phyloP scores from a whole-genome alignment of 2,888 invertebrate genomes.

The Papilio demoleus region DNA sequence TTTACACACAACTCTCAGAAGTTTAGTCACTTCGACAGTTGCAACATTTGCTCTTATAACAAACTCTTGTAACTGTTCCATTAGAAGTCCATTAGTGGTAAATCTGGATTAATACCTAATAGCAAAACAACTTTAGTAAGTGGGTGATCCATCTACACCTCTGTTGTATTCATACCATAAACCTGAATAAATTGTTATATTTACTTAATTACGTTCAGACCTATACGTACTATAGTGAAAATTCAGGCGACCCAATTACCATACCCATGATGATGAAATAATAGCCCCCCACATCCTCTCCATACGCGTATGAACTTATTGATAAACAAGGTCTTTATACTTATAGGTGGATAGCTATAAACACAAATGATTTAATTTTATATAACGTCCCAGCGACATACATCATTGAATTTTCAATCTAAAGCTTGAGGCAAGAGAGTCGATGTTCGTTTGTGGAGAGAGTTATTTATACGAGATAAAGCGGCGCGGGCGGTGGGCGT shows the following conservation, averaged over 20 bases:
- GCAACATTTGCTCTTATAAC: neutral
- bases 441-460: conserved; percentile 52
- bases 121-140: too few relatives aligned
- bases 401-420: conserved; percentile 48
- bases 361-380: conserved; percentile 74
- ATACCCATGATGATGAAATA: conserved; percentile 37
- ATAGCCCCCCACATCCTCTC: conserved; percentile 40
- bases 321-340: conserved; percentile 72
- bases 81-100: neutral
- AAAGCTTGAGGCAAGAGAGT: conserved; percentile 51
- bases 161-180: too few relatives aligned
- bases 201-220: neutral
- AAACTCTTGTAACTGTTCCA: neutral
- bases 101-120: neutral
- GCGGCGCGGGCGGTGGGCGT: conserved; percentile 76
- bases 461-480: conserved; percentile 76
- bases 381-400: conserved; percentile 54
- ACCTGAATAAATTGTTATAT: neutral
- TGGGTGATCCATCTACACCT: too few relatives aligned
- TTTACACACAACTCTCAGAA: conserved; percentile 14
- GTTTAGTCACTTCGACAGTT: neutral
- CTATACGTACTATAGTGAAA: neutral
- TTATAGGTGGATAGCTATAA: conserved; percentile 69
- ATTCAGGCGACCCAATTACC: conserved; percentile 26
- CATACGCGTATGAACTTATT: conserved; percentile 61